Percentiles rank a stretch among this genome's conserved stretches.
These are phyloP conservation scores for Hermetia illucens DNA, from an alignment of 1,140 invertebrate species.

Conservation along the genomic window DNA sequence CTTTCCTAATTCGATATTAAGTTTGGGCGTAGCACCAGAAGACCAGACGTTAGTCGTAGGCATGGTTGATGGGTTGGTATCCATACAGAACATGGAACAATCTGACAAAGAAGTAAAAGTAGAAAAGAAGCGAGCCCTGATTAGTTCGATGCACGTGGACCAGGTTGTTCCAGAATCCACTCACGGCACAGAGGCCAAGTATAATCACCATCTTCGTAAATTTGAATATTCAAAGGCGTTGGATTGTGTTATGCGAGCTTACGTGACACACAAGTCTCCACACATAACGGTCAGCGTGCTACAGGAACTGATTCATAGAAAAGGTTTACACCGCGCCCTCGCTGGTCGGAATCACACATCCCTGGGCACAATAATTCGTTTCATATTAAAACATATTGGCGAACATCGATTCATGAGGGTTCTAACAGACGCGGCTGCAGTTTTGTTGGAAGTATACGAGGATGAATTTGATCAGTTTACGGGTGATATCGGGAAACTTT, in stretches of 20 bases:
- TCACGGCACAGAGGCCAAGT: conserved; percentile 35
- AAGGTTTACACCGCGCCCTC: conserved; percentile 56
- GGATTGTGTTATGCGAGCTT: conserved; percentile 48
- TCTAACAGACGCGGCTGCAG: conserved; percentile 55
- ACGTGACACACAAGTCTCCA: conserved; percentile 47
- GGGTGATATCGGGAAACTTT: conserved; percentile 40
- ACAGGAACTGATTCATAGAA: conserved; percentile 67
- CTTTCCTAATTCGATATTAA: conserved; percentile 82
- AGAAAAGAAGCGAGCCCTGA: conserved; percentile 22
- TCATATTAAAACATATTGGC: conserved; percentile 61
- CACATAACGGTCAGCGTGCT: conserved; percentile 64
- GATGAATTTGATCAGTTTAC: conserved; percentile 38
- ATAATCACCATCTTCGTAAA: conserved; percentile 60
- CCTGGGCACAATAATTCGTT: conserved; percentile 52
- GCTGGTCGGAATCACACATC: conserved; percentile 49
- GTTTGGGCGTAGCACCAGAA: conserved; percentile 62
- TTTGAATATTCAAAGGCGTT: conserved; percentile 75
- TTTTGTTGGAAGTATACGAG: conserved; percentile 60
- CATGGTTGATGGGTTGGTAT: conserved; percentile 84
- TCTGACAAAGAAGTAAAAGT: conserved; percentile 31
- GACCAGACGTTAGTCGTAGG: conserved; percentile 78
- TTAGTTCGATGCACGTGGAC: conserved; percentile 32
- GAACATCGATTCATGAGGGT: conserved; percentile 57
- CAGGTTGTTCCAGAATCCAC: conserved; percentile 33
- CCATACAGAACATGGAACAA: conserved; percentile 62